Evolutionary conservation across 2,113 vertebrate genomes (phyloP), one percentile per base, ranked within the genome.

Genomic region (Cynocephalus volans): DNA sequence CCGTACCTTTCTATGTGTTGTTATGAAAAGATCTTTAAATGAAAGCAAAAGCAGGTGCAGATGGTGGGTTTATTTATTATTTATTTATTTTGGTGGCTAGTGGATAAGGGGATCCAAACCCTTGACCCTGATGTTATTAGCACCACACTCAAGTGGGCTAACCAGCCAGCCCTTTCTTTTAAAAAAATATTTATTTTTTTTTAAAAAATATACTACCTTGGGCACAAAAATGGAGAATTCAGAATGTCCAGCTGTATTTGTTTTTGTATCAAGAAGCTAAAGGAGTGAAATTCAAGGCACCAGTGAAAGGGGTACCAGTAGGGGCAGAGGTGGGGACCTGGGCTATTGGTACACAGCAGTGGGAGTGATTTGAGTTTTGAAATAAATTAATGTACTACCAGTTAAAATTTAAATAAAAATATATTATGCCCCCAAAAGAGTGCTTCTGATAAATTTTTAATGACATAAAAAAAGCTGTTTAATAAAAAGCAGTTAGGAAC

Each of bases 341-440:
- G 64, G 64, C 31, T 6, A 33, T 6, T 12, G 33, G 60, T 0
- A 0, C 0, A 5, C 1, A 3, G 36, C n/a, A 13, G 3, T 14
- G 26, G 48, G 54, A 76, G 26, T 15, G 2, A 69, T 8, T 14
- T 45, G 21, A 54, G 12, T 45, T 76, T 50, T 77, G 28, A 97
- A 92, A 77, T 41, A 94, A 79, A 72, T 62, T 31, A 72, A 81
- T 19, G 36, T 3, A 79, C 19, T 89, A 28, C n/a, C 28, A 48
- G 58, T 75, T 58, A 80, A 72, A 54, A 52, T 67, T 77, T 88
- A 80, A 88, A 73, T 54, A 48, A 31, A 81, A 94, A 62, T 28
- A 31, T 33, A 87, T n/a, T 52, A 26, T 6, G 52, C 45, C 33
- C 45, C 45, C n/a, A 41, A 87, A 81, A 82, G 19, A 90, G 70